Conservation (phyloP, 1,140 invertebrate genomes). For the Rhyacophila brunnea region DNA sequence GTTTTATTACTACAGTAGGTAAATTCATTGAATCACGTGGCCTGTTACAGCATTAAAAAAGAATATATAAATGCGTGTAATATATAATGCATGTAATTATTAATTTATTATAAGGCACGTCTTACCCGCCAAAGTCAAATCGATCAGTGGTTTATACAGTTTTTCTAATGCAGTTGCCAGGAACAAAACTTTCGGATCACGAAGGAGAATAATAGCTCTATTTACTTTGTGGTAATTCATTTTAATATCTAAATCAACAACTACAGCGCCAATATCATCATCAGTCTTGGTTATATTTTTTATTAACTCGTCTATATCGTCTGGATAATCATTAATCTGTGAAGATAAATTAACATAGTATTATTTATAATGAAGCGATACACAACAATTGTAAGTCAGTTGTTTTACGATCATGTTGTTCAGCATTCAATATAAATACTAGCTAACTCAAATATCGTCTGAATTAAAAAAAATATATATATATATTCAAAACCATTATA, state of each 20-base stretch:
- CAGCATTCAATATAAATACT: not conserved
- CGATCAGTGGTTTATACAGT: slow-evolving; percentile 34
- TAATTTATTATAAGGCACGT: not conserved
- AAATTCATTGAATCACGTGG: not conserved
- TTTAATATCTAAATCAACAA: slow-evolving; percentile 44
- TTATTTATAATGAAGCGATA: too few species aligned
- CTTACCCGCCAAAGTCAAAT: not conserved
- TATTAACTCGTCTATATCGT: slow-evolving; percentile 30
- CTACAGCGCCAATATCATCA: slow-evolving; percentile 40
- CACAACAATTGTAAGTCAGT: not conserved
- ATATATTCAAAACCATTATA: too few species aligned
- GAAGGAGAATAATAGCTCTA: slow-evolving; percentile 38
- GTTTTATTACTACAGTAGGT: not conserved
- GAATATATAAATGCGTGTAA: not conserved
- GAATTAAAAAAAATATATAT: too few species aligned
- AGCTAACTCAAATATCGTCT: not conserved
- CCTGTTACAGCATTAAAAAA: not conserved
- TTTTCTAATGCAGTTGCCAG: slow-evolving; percentile 41
- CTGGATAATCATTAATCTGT: slow-evolving; percentile 29
- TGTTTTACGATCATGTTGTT: not conserved
- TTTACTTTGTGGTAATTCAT: slow-evolving; percentile 38
- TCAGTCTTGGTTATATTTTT: slow-evolving; percentile 34
- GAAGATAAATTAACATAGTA: not conserved
- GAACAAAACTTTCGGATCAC: slow-evolving; percentile 38
- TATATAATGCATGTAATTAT: not conserved